phyloP scores from a whole-genome alignment of 1,140 invertebrate genomes.

The Drosophila repletoides region DNA sequence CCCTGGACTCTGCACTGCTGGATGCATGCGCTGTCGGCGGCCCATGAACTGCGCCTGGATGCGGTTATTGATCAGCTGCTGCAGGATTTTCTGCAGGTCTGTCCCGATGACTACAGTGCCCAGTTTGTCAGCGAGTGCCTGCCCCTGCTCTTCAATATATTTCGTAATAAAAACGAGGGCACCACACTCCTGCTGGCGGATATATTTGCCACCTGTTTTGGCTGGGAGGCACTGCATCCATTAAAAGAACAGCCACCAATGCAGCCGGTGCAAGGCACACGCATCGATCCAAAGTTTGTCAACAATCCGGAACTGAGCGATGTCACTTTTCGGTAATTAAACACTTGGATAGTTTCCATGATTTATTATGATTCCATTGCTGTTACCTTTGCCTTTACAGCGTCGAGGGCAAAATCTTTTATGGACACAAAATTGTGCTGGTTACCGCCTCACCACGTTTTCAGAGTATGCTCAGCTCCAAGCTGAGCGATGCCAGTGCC shows the following conservation, averaged over 20 bases:
- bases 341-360: too few relatives aligned
- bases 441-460: conserved; percentile 94
- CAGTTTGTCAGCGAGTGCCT: conserved; percentile 95
- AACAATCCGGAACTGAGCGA: conserved; percentile 96
- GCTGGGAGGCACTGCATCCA: conserved; percentile 91
- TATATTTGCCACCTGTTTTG: conserved; percentile 94
- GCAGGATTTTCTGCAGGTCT: conserved; percentile 94
- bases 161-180: conserved; percentile 95
- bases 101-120: conserved; percentile 91
- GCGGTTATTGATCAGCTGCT: conserved; percentile 94
- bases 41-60: conserved; percentile 91
- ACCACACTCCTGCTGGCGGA: conserved; percentile 93
- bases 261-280: conserved; percentile 86
- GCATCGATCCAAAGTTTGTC: conserved; percentile 95
- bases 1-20: conserved; percentile 95
- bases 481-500: conserved; percentile 87
- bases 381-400: conserved; percentile 75
- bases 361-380: not conserved
- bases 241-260: conserved; percentile 89
- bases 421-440: conserved; percentile 96
- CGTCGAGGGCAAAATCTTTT: conserved; percentile 95
- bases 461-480: conserved; percentile 92
- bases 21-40: conserved; percentile 94
- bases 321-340: conserved; percentile 89
- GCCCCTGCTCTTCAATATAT: conserved; percentile 94